A percentile compares a stretch with the other conserved stretches of the same genome.
Evolutionary conservation across 2,797 vertebrate genomes (phyloP).

Genomic region (Eulemur albifrons): DNA sequence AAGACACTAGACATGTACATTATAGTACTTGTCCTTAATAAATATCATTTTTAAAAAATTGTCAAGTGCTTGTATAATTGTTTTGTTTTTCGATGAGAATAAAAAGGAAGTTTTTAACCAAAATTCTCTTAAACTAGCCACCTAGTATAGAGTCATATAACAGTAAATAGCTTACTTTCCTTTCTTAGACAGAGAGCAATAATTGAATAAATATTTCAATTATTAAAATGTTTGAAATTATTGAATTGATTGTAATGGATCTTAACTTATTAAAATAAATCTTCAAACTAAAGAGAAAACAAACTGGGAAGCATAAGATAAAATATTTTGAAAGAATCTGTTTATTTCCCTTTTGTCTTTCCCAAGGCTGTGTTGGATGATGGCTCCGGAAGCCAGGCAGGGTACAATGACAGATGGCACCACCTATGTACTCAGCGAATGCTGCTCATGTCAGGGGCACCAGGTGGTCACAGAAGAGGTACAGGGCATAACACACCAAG

Average conservation of each 20-base stretch:
- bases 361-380: neutral
- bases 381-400: neutral
- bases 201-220: neutral
- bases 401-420: neutral
- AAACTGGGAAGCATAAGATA: neutral
- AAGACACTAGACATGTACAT: neutral
- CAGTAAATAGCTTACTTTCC: neutral
- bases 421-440: accelerated
- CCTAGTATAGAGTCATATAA: neutral
- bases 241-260: neutral
- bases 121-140: neutral
- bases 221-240: neutral
- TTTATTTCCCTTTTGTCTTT: neutral
- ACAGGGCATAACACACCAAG: neutral
- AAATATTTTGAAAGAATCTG: neutral
- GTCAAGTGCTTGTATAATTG: neutral
- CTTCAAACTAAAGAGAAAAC: neutral
- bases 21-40: neutral
- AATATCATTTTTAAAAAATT: neutral
- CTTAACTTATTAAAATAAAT: neutral
- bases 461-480: neutral
- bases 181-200: neutral
- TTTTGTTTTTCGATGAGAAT: neutral
- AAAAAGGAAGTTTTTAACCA: neutral
- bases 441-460: accelerated